Evolutionary conservation across 92 coral and sea anemone species (phyloP).

Genomic region (Zoanthus solanderi): DNA sequence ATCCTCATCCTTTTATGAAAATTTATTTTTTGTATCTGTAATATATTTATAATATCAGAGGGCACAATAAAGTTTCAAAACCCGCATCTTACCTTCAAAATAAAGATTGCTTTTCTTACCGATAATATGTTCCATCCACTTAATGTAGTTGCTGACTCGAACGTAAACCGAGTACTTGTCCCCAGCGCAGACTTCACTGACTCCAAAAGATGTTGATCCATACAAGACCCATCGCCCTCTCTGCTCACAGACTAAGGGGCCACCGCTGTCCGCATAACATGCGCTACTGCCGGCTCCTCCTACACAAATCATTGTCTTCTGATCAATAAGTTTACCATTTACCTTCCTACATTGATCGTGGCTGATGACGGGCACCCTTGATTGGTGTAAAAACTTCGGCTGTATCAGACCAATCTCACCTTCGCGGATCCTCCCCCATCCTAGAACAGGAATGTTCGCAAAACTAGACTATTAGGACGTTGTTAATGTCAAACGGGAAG

Average conservation of each 20-base stretch:
- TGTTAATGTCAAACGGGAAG: no score
- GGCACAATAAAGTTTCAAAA: no score
- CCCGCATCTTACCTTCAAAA: no score
- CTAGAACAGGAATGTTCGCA: neutral
- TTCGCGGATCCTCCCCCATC: neutral
- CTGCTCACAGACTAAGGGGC: constrained; percentile 25
- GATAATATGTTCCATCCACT: constrained; percentile 7
- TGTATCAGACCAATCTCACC: neutral
- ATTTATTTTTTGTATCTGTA: no score
- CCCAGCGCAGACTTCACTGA: neutral
- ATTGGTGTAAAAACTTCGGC: constrained; percentile 4
- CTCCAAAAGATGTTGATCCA: constrained; percentile 7
- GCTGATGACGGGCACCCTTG: neutral
- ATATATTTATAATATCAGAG: no score
- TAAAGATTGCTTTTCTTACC: neutral
- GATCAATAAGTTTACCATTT: neutral
- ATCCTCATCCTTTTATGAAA: no score
- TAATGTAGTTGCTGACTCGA: constrained; percentile 1
- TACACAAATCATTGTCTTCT: constrained; percentile 9
- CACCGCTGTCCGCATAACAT: constrained; percentile 30
- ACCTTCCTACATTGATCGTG: constrained; percentile 7
- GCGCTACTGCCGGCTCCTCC: constrained; percentile 43
- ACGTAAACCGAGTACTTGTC: constrained; percentile 34
- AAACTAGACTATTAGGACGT: neutral
- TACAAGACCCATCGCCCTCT: constrained; percentile 12